Conservation (phyloP, 2,888 invertebrate species). For the Andrena praecox region DNA sequence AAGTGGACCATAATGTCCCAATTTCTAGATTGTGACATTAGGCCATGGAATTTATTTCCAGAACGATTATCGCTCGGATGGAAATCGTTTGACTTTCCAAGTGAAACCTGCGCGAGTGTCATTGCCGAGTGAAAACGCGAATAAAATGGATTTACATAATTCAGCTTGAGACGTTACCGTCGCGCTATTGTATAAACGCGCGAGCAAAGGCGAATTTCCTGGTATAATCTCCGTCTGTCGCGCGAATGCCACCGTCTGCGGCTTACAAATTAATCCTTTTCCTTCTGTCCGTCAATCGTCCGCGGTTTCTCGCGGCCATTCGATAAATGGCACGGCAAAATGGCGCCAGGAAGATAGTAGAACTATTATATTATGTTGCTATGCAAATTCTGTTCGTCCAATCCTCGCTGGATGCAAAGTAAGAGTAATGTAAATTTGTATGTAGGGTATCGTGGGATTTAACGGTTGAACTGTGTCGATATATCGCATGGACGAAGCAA, state of each 20-base stretch:
- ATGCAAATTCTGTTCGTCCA: not conserved
- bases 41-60: constrained; percentile 50
- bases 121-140: constrained; percentile 64
- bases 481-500: not conserved
- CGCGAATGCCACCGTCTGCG: not conserved
- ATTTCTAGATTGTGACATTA: constrained; percentile 60
- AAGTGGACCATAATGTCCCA: constrained; percentile 37
- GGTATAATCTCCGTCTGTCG: constrained; percentile 25
- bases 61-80: constrained; percentile 57
- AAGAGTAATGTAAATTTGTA: not conserved
- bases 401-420: not conserved
- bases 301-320: not conserved
- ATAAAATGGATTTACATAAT: constrained; percentile 70
- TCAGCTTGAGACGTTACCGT: constrained; percentile 37
- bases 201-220: constrained; percentile 23
- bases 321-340: not conserved
- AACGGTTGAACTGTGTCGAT: not conserved
- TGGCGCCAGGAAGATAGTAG: not conserved
- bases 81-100: constrained; percentile 71
- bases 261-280: not conserved
- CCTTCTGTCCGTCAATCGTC: not conserved
- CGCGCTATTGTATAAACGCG: constrained; percentile 44
- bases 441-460: not conserved
- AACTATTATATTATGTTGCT: not conserved
- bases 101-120: constrained; percentile 65